Evolutionary conservation across 2,113 vertebrate species (phyloP).

Genomic region (Dasypus novemcinctus): DNA sequence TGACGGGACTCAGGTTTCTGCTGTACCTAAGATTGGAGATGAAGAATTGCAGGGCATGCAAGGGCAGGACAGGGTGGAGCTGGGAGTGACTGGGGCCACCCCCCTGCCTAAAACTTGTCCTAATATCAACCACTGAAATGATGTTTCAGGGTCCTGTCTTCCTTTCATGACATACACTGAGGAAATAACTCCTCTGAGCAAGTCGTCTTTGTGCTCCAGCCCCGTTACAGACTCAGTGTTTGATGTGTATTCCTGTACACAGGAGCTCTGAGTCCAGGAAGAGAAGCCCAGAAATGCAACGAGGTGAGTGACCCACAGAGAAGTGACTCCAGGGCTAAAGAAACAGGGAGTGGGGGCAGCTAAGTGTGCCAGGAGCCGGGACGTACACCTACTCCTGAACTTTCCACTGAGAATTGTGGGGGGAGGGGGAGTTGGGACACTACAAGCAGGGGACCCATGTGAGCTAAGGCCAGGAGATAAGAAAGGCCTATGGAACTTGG

Average conservation of each 20-base stretch:
- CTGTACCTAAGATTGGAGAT: background rate
- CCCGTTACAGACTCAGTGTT: background rate
- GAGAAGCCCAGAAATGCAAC: background rate
- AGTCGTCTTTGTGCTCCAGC: background rate
- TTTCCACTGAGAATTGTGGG: background rate
- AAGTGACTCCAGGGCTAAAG: background rate
- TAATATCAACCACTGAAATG: background rate
- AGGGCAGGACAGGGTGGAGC: background rate
- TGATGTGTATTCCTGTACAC: background rate
- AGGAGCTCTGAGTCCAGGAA: background rate
- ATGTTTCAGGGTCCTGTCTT: background rate
- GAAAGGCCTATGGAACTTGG: background rate
- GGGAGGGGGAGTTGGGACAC: background rate
- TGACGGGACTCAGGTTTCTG: background rate
- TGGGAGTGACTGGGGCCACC: no score
- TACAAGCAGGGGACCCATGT: background rate
- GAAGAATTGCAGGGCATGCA: background rate
- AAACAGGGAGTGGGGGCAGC: background rate
- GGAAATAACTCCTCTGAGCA: background rate
- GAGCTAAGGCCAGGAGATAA: background rate
- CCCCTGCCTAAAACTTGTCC: background rate
- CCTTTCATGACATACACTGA: background rate
- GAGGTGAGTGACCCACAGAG: background rate
- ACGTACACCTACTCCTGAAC: background rate
- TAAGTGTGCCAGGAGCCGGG: no score